Percentiles rank a stretch among this genome's conserved stretches.
Conservation (phyloP, 2,113 vertebrate species). For the Pseudorhombus dupliciocellatus region DNA sequence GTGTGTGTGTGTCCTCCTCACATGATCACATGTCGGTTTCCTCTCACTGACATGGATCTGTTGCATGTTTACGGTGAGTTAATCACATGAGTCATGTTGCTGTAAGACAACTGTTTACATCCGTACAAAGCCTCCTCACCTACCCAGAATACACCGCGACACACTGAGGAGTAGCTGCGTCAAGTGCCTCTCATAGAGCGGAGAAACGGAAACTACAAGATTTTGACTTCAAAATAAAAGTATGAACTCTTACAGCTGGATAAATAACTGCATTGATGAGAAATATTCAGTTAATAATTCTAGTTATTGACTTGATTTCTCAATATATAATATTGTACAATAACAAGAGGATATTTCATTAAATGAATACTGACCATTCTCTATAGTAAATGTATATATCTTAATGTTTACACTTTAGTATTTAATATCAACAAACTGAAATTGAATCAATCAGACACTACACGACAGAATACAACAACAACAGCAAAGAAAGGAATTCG, state of each 20-base stretch:
- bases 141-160: slow-evolving; percentile 78
- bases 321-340: neutral
- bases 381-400: too few relatives aligned
- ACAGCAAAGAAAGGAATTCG: too few relatives aligned
- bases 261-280: neutral
- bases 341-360: too few relatives aligned
- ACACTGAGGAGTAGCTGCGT: slow-evolving; percentile 4
- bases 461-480: too few relatives aligned
- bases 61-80: rapidly evolving
- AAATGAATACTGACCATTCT: too few relatives aligned
- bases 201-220: neutral
- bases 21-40: neutral
- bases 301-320: too few relatives aligned
- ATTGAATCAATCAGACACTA: too few relatives aligned
- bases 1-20: neutral
- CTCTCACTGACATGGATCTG: neutral
- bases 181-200: neutral
- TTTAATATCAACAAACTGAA: too few relatives aligned
- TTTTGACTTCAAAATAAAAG: slow-evolving; percentile 33
- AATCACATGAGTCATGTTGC: neutral
- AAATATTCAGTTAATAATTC: neutral
- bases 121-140: slow-evolving; percentile 14
- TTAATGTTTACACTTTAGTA: too few relatives aligned
- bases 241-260: too few relatives aligned
- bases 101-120: slow-evolving; percentile 55